Percentiles rank a stretch among this genome's conserved stretches.
phyloP scores from a whole-genome alignment of 2,888 invertebrate genomes.

The Sphaerophoria rueppellii region DNA sequence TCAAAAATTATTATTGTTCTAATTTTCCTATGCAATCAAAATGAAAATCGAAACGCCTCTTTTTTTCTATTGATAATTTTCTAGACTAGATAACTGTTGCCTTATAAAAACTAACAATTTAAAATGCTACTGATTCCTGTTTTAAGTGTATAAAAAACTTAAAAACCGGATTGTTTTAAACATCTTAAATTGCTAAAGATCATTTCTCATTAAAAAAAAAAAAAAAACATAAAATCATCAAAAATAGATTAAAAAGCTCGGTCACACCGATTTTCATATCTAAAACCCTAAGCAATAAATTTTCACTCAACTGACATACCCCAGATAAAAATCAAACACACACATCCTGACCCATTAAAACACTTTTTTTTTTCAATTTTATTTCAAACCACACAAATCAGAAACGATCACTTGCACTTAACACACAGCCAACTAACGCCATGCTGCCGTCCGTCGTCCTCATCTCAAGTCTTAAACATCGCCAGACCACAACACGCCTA shows the following conservation, averaged over 20 bases:
- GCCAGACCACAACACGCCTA: constrained; percentile 5
- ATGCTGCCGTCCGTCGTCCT: not conserved
- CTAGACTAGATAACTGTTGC: too few relatives aligned
- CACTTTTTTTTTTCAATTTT: not conserved
- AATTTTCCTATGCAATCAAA: too few relatives aligned
- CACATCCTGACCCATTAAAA: not conserved
- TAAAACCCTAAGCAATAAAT: constrained; percentile 31
- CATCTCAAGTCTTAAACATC: not conserved
- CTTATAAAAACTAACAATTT: too few relatives aligned
- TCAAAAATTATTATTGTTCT: too few relatives aligned
- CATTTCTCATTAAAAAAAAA: constrained; percentile 18
- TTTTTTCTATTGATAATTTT: too few relatives aligned
- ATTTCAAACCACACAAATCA: constrained; percentile 62
- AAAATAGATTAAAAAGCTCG: constrained; percentile 20
- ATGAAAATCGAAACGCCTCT: too few relatives aligned
- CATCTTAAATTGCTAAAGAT: too few relatives aligned
- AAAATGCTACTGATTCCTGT: too few relatives aligned
- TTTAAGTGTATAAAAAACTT: too few relatives aligned
- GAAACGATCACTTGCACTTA: constrained; percentile 71
- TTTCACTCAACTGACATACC: not conserved
- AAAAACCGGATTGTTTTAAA: too few relatives aligned
- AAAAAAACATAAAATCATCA: constrained; percentile 34
- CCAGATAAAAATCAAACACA: not conserved
- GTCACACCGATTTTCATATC: constrained; percentile 21
- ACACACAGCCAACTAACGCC: constrained; percentile 53